These are phyloP conservation scores for Pseudolycoriella hygida DNA, from an alignment of 2,888 invertebrate genomes.

Conservation along the genomic window DNA sequence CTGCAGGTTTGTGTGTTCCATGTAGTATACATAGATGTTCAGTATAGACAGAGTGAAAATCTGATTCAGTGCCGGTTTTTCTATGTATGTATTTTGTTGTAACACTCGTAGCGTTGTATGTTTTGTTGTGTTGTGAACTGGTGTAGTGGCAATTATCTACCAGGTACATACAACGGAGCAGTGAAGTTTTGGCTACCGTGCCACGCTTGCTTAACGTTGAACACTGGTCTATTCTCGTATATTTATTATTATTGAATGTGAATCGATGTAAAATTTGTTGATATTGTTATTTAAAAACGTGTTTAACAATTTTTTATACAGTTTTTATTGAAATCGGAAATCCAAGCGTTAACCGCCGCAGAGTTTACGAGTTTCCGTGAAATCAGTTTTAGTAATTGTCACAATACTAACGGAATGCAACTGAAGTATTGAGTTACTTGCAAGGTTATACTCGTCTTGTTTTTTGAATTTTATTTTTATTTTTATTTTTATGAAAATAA, in stretches of 20 bases:
- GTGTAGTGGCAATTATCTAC: slow-evolving; percentile 10
- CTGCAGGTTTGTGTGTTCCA: neutral
- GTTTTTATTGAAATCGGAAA: too few species aligned
- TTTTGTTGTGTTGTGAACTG: slow-evolving; percentile 6
- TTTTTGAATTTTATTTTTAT: too few species aligned
- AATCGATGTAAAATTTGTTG: neutral
- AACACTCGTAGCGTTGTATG: slow-evolving; percentile 3
- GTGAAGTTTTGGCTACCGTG: slow-evolving; percentile 10
- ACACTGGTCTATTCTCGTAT: slow-evolving; percentile 2
- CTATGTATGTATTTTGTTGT: slow-evolving; percentile 1
- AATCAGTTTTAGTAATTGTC: too few species aligned
- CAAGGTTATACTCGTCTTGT: too few species aligned
- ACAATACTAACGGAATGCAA: too few species aligned
- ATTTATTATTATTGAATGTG: too few species aligned
- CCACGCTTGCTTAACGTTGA: slow-evolving; percentile 3
- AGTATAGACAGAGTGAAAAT: neutral
- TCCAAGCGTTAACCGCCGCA: too few species aligned
- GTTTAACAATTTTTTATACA: too few species aligned
- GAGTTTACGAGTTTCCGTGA: too few species aligned
- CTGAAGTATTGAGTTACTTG: too few species aligned
- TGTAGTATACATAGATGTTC: neutral
- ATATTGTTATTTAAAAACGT: neutral
- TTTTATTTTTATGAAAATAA: too few species aligned
- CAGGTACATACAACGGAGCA: slow-evolving; percentile 9
- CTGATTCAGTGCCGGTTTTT: slow-evolving; percentile 1